These are phyloP conservation scores for Leptinotarsa peninsularis DNA, from an alignment of 2,888 invertebrate species.

Conservation along the genomic window DNA sequence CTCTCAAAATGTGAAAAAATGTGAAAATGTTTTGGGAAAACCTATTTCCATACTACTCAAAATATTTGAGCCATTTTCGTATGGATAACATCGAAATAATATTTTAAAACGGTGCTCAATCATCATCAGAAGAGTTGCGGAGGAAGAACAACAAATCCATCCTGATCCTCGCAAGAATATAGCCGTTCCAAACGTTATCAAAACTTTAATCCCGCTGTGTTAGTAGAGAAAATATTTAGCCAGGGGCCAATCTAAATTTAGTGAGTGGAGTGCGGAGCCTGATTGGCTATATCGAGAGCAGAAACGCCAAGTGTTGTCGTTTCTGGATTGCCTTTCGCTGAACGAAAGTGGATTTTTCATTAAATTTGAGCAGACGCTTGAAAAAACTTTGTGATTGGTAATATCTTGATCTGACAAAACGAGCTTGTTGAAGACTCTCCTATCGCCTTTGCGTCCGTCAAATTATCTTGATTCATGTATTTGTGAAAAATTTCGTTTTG, in stretches of 20 bases:
- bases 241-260: slow-evolving; percentile 68
- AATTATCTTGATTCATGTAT: neutral
- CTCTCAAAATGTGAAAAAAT: no score
- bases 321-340: slow-evolving; percentile 61
- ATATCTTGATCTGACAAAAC: slow-evolving; percentile 23
- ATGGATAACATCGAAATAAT: neutral
- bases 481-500: neutral
- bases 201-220: slow-evolving; percentile 67
- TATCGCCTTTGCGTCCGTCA: neutral
- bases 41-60: neutral
- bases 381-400: slow-evolving; percentile 43
- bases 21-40: no score
- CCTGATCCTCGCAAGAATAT: slow-evolving; percentile 49
- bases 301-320: slow-evolving; percentile 62
- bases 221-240: slow-evolving; percentile 70
- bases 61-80: neutral
- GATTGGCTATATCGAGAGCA: slow-evolving; percentile 64
- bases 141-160: slow-evolving; percentile 58
- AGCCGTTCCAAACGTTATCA: slow-evolving; percentile 58
- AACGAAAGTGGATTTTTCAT: slow-evolving; percentile 63
- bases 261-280: slow-evolving; percentile 61
- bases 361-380: slow-evolving; percentile 46
- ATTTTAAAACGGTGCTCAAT: neutral
- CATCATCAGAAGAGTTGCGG: slow-evolving; percentile 32
- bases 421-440: neutral